Evolutionary conservation across 1,140 invertebrate genomes (phyloP).

Genomic region (Bombus sibiricus): DNA sequence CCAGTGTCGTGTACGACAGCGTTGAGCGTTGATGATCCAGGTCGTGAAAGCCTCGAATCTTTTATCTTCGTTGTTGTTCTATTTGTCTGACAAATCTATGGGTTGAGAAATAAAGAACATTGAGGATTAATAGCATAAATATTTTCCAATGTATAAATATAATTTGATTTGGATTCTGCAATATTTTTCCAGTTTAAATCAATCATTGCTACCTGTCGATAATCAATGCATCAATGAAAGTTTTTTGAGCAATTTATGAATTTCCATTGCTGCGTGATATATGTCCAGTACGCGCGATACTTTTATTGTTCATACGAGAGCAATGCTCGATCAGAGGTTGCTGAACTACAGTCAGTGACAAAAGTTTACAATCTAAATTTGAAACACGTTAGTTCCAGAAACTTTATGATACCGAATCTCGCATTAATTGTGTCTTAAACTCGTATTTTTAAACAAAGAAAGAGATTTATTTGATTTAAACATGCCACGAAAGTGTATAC

Average conservation of each 20-base stretch:
- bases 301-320: not conserved
- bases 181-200: not conserved
- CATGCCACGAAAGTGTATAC: rapidly evolving
- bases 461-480: no score
- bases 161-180: not conserved
- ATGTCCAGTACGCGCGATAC: not conserved
- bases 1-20: no score
- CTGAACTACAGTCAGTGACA: not conserved
- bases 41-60: no score
- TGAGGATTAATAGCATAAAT: not conserved
- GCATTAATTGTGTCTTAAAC: no score
- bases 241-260: not conserved
- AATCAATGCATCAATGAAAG: not conserved
- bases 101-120: not conserved
- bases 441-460: no score
- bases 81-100: rapidly evolving
- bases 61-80: not conserved
- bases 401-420: no score
- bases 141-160: not conserved
- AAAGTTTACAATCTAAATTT: not conserved
- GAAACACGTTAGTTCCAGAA: not conserved
- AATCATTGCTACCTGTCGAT: not conserved
- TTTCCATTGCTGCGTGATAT: not conserved
- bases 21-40: no score
- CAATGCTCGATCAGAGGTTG: not conserved